Base-by-base conservation (phyloP, 2,113 vertebrate species). In the Cisticola juncidis region DNA sequence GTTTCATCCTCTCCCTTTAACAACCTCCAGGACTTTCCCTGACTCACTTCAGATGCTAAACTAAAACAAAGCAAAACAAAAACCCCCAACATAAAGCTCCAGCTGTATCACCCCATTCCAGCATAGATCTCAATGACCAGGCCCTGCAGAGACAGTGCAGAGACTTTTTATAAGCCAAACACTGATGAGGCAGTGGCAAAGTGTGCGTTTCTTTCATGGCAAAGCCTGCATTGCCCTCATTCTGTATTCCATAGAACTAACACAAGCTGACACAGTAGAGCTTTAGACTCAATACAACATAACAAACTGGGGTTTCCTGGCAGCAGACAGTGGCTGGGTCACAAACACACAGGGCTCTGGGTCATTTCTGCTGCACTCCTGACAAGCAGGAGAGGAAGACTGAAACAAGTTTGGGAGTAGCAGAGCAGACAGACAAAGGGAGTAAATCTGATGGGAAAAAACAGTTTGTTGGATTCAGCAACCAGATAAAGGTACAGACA, bases 311-410 rank as follows among this genome's bases (percentile, higher is more conserved):
- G n/a, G 5, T 29, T 77, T 86, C 15, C 38, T 0, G 13, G 29
- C 72, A 61, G 64, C 33, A 42, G 47, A 5, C 35, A 40, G 61
- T 3, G 5, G 15, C 47, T 48, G 44, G 12, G 66, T 65, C 60
- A 21, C 48, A 36, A 71, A 31, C 0, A 2, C 11, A 12, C 14
- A 12, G 48, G 35, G 70, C 64, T 69, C 44, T 2, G 2, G 40
- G 64, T 21, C 5, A 1, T 57, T 84, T 58, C 69, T 72, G 54
- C 40, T 69, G 35, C 0, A 0, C 26, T 56, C 0, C 0, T 1
- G 2, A 23, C 21, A n/a, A 77, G 31, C 48, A 36, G 21, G 29
- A 88, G 44, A 58, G 5, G 5, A 57, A 36, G 23, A 20, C 33
- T 40, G 42, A 71, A 81, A 80, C 20, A 19, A 20, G 38, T 60